These are phyloP conservation scores for Augiades crinisus DNA, from an alignment of 2,888 invertebrate genomes.

Conservation along the genomic window DNA sequence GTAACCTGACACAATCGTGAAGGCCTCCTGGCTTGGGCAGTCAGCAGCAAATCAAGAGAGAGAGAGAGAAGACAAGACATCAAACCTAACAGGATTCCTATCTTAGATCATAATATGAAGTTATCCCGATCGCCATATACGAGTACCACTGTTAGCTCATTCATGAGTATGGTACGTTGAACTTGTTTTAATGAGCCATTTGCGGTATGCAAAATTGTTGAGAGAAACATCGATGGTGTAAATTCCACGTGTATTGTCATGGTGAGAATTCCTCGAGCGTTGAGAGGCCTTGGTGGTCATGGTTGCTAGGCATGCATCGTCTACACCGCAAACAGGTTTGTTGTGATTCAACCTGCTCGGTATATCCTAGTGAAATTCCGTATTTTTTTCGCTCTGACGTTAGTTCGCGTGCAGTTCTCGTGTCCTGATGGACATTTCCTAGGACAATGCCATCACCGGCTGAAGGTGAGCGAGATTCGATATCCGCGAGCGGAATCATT, in stretches of 20 bases:
- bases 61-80: too few relatives aligned
- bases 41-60: too few relatives aligned
- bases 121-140: too few relatives aligned
- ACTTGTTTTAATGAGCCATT: too few relatives aligned
- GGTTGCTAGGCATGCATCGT: slow-evolving; percentile 60
- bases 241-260: slow-evolving; percentile 3
- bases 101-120: too few relatives aligned
- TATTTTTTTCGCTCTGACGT: slow-evolving; percentile 50
- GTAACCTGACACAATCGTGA: too few relatives aligned
- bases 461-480: slow-evolving; percentile 40
- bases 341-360: slow-evolving; percentile 43
- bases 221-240: background rate
- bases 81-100: too few relatives aligned
- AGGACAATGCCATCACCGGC: slow-evolving; percentile 41
- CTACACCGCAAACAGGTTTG: slow-evolving; percentile 51
- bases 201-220: too few relatives aligned
- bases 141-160: too few relatives aligned
- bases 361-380: slow-evolving; percentile 57
- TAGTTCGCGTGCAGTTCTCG: slow-evolving; percentile 33
- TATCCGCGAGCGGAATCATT: slow-evolving; percentile 32
- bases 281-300: slow-evolving; percentile 54
- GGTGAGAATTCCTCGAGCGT: slow-evolving; percentile 40
- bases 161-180: too few relatives aligned
- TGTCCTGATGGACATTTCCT: slow-evolving; percentile 38
- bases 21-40: too few relatives aligned